Conservation (phyloP, 2,888 invertebrate genomes). For the Schizaphis graminum region DNA sequence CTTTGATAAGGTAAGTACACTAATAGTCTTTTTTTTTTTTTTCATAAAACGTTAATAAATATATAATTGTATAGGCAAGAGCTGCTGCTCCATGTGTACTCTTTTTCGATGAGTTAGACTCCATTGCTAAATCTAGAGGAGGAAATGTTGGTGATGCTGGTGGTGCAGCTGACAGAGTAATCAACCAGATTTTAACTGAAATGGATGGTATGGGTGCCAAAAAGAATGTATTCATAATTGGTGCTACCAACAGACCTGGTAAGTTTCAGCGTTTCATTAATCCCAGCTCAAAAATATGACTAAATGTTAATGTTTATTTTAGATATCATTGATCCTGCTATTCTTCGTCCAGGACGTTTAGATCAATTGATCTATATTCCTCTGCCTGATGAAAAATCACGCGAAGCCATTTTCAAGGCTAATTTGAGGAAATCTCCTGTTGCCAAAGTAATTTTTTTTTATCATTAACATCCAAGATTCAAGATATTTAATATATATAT, state of each 20-base stretch:
- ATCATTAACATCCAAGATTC: no score
- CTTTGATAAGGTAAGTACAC: slow-evolving; percentile 89
- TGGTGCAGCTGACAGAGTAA: slow-evolving; percentile 98
- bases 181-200: slow-evolving; percentile 99
- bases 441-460: slow-evolving; percentile 76
- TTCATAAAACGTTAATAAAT: not conserved
- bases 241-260: slow-evolving; percentile 89
- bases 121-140: slow-evolving; percentile 98
- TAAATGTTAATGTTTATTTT: slow-evolving; percentile 70
- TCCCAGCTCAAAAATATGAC: not conserved
- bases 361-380: slow-evolving; percentile 99
- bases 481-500: not conserved
- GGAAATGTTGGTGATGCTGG: slow-evolving; percentile 98
- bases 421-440: slow-evolving; percentile 97
- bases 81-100: slow-evolving; percentile 99
- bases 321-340: slow-evolving; percentile 99
- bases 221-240: slow-evolving; percentile 99
- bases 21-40: not conserved
- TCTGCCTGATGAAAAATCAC: slow-evolving; percentile 97
- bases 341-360: slow-evolving; percentile 96
- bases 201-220: slow-evolving; percentile 99
- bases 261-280: slow-evolving; percentile 60
- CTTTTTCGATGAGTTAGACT: slow-evolving; percentile 99
- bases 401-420: slow-evolving; percentile 95
- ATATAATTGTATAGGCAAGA: slow-evolving; percentile 79